Base-by-base conservation (phyloP, 2,888 invertebrate genomes). In the Callyntrura sp. region DNA sequence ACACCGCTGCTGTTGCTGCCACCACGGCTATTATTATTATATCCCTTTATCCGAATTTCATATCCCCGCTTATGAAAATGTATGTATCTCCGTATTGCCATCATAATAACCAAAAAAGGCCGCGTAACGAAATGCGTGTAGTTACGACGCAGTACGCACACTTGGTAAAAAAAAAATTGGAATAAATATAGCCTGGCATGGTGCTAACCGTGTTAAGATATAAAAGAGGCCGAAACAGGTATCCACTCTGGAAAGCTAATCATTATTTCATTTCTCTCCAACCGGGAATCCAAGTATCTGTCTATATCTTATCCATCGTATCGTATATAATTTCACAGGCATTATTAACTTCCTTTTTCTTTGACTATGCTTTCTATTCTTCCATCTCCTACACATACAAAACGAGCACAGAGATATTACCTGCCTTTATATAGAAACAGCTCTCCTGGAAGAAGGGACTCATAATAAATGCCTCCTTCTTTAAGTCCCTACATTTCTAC, bases 191-290 rank as follows among this genome's bases (percentile, higher is more conserved):
- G 25, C 55, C 51, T 55, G 14, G 57, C 68, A 78, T 78, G 85
- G 85, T 85, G 85, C 60, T 76, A 85, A 78, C 85, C 76, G 45
- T 85, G 78, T 85, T 78, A 85, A 85, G 85, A 60, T 51, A 86
- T 79, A 87, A 79, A 87, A 87, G 78, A 81, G 51, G 45, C 79
- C 68, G 79, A 87, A 81, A 87, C 79, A 87, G 81, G 86, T 87
- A 81, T 35, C 28, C 73, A 43, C 65, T 60, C 70, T 68, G 73
- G 82, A 82, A 79, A 48, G 60, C 82, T 88, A 82, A 82, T 88
- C 82, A 88, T 81, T 88, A 82, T 82, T 82, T 88, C 88, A 82
- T 88, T 88, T 82, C 48, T 28, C 88, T 82, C 85, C 62, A 83
- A 20, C 73, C 85, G 85, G 78, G 78, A 78, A 79, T 86, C 86